These are phyloP conservation scores for Trematomus bernacchii DNA, from an alignment of 2,797 vertebrate species.

Conservation along the genomic window DNA sequence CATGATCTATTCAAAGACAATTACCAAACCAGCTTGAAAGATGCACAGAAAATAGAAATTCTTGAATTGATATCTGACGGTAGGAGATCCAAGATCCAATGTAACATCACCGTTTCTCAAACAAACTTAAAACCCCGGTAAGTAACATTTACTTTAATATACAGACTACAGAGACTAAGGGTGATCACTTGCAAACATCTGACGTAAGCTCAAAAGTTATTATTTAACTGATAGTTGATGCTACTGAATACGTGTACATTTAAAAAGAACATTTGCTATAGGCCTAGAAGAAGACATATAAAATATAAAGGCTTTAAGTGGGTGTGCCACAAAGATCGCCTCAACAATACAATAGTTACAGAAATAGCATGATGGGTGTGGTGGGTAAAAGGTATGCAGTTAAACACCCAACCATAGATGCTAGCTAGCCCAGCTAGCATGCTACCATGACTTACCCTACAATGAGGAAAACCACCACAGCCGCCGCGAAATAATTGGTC, in stretches of 20 bases:
- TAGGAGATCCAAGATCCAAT: neutral
- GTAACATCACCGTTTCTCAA: neutral
- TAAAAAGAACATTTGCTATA: neutral
- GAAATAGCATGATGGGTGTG: constrained; percentile 60
- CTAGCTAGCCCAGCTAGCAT: constrained; percentile 44
- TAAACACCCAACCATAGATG: constrained; percentile 30
- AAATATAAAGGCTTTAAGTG: neutral
- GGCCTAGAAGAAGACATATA: neutral
- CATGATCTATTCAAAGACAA: constrained; percentile 19
- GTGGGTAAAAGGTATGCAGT: constrained; percentile 52
- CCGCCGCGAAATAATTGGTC: constrained; percentile 93
- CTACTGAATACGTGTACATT: too few species aligned
- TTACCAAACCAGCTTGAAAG: neutral
- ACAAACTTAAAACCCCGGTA: neutral
- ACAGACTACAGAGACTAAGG: neutral
- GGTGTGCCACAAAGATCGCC: neutral
- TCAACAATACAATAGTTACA: constrained; percentile 9
- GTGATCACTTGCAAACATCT: neutral
- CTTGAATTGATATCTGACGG: neutral
- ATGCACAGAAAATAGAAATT: neutral
- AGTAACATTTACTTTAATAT: too few species aligned
- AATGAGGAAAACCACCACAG: constrained; percentile 87
- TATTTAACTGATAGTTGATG: neutral
- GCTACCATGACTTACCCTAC: constrained; percentile 90
- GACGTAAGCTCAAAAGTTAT: neutral